Evolutionary conservation across 2,888 invertebrate species (phyloP).

Genomic region (Augochlorella aurata): DNA sequence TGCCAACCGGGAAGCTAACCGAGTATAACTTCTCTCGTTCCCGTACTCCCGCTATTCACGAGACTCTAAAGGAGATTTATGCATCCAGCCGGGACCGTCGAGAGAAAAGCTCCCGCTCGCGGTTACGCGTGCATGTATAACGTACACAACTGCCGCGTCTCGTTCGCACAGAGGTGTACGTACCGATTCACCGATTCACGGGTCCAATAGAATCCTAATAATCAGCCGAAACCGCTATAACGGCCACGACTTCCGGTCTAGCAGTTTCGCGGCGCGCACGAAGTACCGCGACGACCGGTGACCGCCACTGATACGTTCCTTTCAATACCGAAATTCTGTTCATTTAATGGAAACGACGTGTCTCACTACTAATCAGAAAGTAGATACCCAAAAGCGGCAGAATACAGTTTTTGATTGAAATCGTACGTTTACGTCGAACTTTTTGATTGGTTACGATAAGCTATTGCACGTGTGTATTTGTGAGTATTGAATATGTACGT

Average conservation of each 20-base stretch:
- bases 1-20: conserved; percentile 61
- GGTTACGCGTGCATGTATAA: conserved; percentile 28
- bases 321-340: too few relatives aligned
- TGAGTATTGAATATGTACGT: too few relatives aligned
- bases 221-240: conserved; percentile 46
- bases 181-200: neutral
- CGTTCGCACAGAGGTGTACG: conserved; percentile 2
- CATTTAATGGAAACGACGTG: too few relatives aligned
- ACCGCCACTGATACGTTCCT: too few relatives aligned
- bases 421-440: too few relatives aligned
- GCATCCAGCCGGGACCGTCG: conserved; percentile 44
- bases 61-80: conserved; percentile 67
- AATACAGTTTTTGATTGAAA: too few relatives aligned
- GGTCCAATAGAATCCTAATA: conserved; percentile 46
- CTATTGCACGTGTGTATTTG: too few relatives aligned
- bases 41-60: conserved; percentile 59
- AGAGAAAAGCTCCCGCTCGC: conserved; percentile 44
- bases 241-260: neutral
- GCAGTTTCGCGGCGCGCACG: neutral
- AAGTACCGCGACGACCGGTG: neutral
- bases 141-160: conserved; percentile 20
- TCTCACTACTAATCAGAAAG: too few relatives aligned
- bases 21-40: conserved; percentile 42
- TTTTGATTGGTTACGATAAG: too few relatives aligned
- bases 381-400: too few relatives aligned